A percentile compares a stretch with the other conserved stretches of the same genome.
These are phyloP conservation scores for Melanostoma scalare DNA, from an alignment of 2,888 invertebrate species.

Conservation along the genomic window DNA sequence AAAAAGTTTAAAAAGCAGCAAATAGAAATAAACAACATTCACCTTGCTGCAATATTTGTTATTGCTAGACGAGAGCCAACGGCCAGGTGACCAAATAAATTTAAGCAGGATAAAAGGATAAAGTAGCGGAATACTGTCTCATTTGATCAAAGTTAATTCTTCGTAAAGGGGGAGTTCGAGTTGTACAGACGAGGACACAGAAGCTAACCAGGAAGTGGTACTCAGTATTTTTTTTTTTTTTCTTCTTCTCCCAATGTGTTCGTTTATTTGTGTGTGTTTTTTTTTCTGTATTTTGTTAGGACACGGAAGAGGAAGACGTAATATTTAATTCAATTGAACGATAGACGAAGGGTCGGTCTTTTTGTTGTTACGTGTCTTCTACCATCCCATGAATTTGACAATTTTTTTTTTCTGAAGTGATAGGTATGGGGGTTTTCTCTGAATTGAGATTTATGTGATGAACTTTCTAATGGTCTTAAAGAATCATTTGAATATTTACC, in stretches of 20 bases:
- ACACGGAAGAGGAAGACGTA: conserved; percentile 64
- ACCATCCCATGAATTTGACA: not conserved
- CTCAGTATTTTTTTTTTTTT: conserved; percentile 15
- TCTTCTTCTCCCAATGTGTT: conserved; percentile 24
- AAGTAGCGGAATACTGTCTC: conserved; percentile 71
- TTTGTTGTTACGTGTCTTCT: not conserved
- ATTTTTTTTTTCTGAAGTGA: not conserved
- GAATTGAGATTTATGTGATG: conserved; percentile 31
- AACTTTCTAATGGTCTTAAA: not conserved
- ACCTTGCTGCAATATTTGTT: conserved; percentile 43
- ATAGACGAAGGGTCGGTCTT: conserved; percentile 15
- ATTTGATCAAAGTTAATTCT: conserved; percentile 76
- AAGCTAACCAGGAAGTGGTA: conserved; percentile 54
- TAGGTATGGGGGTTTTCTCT: not conserved
- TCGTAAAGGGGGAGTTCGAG: conserved; percentile 31
- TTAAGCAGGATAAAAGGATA: conserved; percentile 69
- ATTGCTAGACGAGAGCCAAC: conserved; percentile 45
- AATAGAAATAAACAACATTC: conserved; percentile 58
- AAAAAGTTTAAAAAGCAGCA: conserved; percentile 11
- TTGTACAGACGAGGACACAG: conserved; percentile 7
- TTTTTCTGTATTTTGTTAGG: conserved; percentile 31
- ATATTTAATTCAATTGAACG: conserved; percentile 68
- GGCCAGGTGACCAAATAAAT: conserved; percentile 72
- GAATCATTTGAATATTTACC: no score
- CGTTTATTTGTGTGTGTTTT: conserved; percentile 13